phyloP scores from a whole-genome alignment of 2,113 vertebrate genomes.

The Myodes glareolus region DNA sequence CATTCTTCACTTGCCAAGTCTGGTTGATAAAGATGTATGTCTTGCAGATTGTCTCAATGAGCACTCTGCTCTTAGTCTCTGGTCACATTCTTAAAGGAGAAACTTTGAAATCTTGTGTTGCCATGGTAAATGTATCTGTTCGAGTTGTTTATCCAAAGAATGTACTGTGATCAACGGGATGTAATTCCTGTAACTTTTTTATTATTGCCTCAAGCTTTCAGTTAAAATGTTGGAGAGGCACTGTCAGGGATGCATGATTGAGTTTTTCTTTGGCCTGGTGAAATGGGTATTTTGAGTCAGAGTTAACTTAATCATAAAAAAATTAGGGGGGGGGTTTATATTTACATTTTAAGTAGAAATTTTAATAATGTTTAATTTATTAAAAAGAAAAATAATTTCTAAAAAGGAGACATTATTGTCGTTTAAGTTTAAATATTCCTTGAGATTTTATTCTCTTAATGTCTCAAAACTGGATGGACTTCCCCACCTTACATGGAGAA shows the following conservation, averaged over 20 bases:
- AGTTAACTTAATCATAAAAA: neutral
- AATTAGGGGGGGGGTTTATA: neutral
- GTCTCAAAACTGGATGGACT: neutral
- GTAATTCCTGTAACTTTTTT: too few relatives aligned
- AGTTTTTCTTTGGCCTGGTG: neutral
- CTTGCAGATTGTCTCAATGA: too few relatives aligned
- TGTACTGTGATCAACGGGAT: too few relatives aligned
- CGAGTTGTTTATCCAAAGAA: too few relatives aligned
- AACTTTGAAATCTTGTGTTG: too few relatives aligned
- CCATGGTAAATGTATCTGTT: too few relatives aligned
- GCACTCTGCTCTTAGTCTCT: too few relatives aligned
- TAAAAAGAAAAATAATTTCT: neutral
- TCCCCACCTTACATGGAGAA: neutral
- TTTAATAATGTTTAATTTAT: neutral
- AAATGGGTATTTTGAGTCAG: neutral
- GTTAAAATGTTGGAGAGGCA: neutral
- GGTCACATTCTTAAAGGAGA: too few relatives aligned
- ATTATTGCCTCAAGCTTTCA: too few relatives aligned
- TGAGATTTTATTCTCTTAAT: constrained; percentile 8
- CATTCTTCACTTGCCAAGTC: too few relatives aligned
- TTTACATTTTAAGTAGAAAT: neutral
- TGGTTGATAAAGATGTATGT: too few relatives aligned
- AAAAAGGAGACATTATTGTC: neutral
- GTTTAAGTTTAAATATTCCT: neutral
- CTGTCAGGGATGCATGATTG: neutral